Evolutionary conservation across 2,113 vertebrate species (phyloP).

Genomic region (Neopipo cinnamomea): DNA sequence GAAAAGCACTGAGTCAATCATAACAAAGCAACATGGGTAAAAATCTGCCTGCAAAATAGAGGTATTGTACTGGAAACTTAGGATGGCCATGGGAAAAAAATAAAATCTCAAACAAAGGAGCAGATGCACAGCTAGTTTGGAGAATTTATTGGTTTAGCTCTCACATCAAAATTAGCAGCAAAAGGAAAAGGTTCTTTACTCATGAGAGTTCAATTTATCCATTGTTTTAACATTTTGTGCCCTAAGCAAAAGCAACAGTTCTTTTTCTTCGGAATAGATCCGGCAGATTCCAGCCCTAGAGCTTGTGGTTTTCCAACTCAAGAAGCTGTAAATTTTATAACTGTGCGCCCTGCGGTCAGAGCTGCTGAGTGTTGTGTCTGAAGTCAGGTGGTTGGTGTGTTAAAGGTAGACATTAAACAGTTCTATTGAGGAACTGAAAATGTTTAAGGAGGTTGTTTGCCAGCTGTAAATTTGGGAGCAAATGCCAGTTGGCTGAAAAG

Average conservation of each 20-base stretch:
- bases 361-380: conserved; percentile 77
- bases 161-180: conserved; percentile 49
- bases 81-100: neutral
- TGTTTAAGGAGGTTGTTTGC: conserved; percentile 71
- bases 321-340: conserved; percentile 84
- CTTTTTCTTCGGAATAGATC: neutral
- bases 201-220: conserved; percentile 23
- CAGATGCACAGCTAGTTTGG: conserved; percentile 18
- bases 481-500: conserved; percentile 75
- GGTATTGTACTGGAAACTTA: neutral
- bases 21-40: neutral
- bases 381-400: conserved; percentile 79
- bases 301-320: conserved; percentile 67
- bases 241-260: neutral
- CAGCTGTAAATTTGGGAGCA: conserved; percentile 80
- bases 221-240: conserved; percentile 44
- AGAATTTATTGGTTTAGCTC: conserved; percentile 27
- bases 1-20: neutral
- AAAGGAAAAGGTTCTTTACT: conserved; percentile 31
- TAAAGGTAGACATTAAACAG: conserved; percentile 80
- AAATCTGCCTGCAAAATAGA: neutral
- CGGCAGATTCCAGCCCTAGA: conserved; percentile 49
- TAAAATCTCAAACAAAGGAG: neutral
- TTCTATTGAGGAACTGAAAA: conserved; percentile 74
- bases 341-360: conserved; percentile 69